Conservation (phyloP, 1,140 invertebrate genomes). For the Zaprionus capensis region DNA sequence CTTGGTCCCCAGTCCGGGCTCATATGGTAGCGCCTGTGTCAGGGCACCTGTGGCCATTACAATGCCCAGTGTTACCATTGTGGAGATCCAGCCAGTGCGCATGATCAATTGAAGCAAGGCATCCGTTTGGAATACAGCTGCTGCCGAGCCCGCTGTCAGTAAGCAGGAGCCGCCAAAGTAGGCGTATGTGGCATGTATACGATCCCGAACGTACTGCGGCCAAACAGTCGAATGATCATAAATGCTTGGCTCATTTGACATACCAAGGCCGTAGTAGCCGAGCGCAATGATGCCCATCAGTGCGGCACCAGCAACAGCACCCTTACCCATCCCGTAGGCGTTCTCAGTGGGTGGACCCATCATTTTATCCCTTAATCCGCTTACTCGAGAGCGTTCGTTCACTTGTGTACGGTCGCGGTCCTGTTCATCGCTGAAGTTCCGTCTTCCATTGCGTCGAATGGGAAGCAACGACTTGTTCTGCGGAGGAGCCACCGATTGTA, state of each 20-base stretch:
- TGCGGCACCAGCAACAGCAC: constrained; percentile 94
- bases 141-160: constrained; percentile 92
- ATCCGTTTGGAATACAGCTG: constrained; percentile 92
- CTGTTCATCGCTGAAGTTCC: constrained; percentile 54
- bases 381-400: constrained; percentile 41
- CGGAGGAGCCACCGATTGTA: background rate
- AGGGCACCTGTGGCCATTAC: constrained; percentile 96
- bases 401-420: constrained; percentile 50
- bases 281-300: constrained; percentile 94
- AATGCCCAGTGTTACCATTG: constrained; percentile 91
- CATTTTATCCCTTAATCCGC: constrained; percentile 70
- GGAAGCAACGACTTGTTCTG: constrained; percentile 18
- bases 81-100: constrained; percentile 90
- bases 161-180: constrained; percentile 96
- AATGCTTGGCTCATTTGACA: constrained; percentile 91
- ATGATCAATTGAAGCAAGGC: constrained; percentile 90
- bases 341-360: constrained; percentile 80
- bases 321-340: constrained; percentile 94
- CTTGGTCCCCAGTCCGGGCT: constrained; percentile 93
- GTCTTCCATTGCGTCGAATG: constrained; percentile 3
- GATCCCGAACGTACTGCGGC: constrained; percentile 96
- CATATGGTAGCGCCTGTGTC: constrained; percentile 90
- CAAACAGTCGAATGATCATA: constrained; percentile 95
- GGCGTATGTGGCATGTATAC: constrained; percentile 95
- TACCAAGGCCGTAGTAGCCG: constrained; percentile 97